A percentile compares a stretch with the other conserved stretches of the same genome.
phyloP scores from a whole-genome alignment of 2,797 vertebrate species.

The Lycodopsis pacificus region DNA sequence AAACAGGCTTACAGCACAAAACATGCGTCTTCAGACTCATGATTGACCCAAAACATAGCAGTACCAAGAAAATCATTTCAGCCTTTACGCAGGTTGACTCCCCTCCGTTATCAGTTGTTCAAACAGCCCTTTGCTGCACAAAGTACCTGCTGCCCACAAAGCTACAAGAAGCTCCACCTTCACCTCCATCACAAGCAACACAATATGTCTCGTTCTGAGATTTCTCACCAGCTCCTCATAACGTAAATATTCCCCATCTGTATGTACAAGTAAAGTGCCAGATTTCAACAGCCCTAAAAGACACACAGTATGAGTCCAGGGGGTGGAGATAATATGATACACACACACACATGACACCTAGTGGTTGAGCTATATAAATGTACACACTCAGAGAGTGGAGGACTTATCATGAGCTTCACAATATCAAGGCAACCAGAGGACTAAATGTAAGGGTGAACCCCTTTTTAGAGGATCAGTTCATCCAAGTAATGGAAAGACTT shows the following conservation, averaged over 20 bases:
- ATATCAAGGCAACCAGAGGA: background rate
- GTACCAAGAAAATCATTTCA: slow-evolving; percentile 48
- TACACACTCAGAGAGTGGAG: background rate
- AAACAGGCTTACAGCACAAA: slow-evolving; percentile 39
- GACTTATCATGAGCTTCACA: background rate
- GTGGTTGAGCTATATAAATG: slow-evolving; percentile 51
- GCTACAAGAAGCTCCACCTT: slow-evolving; percentile 36
- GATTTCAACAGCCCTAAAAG: slow-evolving; percentile 32
- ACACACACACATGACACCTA: slow-evolving; percentile 75
- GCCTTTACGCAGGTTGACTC: slow-evolving; percentile 67
- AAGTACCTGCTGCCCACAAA: slow-evolving; percentile 65
- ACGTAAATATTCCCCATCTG: slow-evolving; percentile 32
- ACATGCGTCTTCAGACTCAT: slow-evolving; percentile 39
- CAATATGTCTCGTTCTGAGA: slow-evolving; percentile 3
- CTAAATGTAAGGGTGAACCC: background rate
- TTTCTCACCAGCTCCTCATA: slow-evolving; percentile 27
- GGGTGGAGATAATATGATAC: slow-evolving; percentile 28
- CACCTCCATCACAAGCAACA: slow-evolving; percentile 37
- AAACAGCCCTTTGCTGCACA: slow-evolving; percentile 71
- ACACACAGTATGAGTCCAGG: background rate
- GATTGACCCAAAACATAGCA: slow-evolving; percentile 44
- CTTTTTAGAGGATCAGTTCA: background rate
- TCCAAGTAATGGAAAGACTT: background rate
- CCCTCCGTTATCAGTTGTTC: slow-evolving; percentile 79
- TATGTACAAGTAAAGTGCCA: slow-evolving; percentile 12